Percentiles rank a stretch among this genome's conserved stretches.
Evolutionary conservation across 2,797 vertebrate species (phyloP).

Genomic region (Tiaroga cobitis): DNA sequence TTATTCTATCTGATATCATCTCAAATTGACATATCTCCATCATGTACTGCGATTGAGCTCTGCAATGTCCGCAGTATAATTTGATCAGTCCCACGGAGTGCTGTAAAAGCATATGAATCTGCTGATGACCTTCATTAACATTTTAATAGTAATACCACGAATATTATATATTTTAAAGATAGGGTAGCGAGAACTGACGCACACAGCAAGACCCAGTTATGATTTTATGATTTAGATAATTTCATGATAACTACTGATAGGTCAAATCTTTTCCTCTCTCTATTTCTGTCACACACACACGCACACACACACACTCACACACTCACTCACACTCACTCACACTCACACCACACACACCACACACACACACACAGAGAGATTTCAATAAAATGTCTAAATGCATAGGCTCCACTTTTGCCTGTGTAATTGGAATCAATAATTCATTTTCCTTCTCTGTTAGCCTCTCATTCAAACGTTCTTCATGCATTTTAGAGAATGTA

Average conservation of each 20-base stretch:
- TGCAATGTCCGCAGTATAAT: slow-evolving; percentile 17
- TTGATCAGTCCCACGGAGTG: slow-evolving; percentile 2
- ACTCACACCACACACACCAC: no score
- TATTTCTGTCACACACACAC: not conserved
- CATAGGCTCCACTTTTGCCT: slow-evolving; percentile 61
- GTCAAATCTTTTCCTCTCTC: slow-evolving; percentile 19
- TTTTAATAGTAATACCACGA: slow-evolving; percentile 19
- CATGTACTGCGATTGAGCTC: slow-evolving; percentile 17
- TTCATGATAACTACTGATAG: slow-evolving; percentile 20
- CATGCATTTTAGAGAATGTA: slow-evolving; percentile 62
- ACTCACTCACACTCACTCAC: no score
- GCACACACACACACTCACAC: no score
- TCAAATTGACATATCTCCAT: slow-evolving; percentile 18
- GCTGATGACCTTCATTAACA: slow-evolving; percentile 9
- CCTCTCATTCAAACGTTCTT: slow-evolving; percentile 74
- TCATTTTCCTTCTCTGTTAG: slow-evolving; percentile 78
- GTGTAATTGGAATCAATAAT: slow-evolving; percentile 82
- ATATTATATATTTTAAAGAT: slow-evolving; percentile 15
- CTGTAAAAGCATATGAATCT: slow-evolving; percentile 33
- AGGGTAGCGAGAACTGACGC: not conserved
- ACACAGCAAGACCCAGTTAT: not conserved
- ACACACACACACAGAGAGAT: not conserved
- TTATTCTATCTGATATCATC: not conserved
- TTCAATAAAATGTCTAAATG: slow-evolving; percentile 63
- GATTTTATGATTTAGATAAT: slow-evolving; percentile 23